Conservation (phyloP, 2,797 vertebrate genomes). For the Leptatherina wallacei region DNA sequence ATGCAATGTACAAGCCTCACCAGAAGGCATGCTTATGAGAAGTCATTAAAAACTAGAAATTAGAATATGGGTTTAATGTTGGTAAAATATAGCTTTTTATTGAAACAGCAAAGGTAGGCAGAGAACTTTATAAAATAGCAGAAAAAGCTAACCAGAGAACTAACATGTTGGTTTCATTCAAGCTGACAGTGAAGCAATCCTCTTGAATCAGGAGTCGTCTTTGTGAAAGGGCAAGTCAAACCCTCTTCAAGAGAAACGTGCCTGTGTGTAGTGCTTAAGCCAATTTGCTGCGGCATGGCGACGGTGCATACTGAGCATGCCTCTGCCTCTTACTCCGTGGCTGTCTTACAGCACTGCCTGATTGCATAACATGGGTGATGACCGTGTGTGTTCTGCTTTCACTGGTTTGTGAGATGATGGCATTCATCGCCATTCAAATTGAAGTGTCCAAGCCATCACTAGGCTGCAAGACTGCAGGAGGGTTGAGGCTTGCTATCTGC, state of each 20-base stretch:
- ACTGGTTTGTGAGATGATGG: slow-evolving; percentile 70
- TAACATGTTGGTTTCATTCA: slow-evolving; percentile 64
- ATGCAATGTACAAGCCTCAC: slow-evolving; percentile 26
- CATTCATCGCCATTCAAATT: slow-evolving; percentile 65
- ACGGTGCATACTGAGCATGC: slow-evolving; percentile 78
- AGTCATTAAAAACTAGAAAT: neutral
- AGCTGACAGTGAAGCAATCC: slow-evolving; percentile 63
- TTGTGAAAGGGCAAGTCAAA: slow-evolving; percentile 75
- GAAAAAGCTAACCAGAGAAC: slow-evolving; percentile 41
- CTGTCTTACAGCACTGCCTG: slow-evolving; percentile 76
- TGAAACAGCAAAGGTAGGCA: neutral
- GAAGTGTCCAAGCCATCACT: slow-evolving; percentile 49
- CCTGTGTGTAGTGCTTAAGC: slow-evolving; percentile 75
- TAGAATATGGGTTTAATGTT: neutral
- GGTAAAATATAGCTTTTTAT: rapidly evolving
- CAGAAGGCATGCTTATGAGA: slow-evolving; percentile 15
- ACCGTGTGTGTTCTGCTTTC: slow-evolving; percentile 73
- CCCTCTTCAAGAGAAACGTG: slow-evolving; percentile 72
- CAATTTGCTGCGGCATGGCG: slow-evolving; percentile 81
- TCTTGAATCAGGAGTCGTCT: slow-evolving; percentile 64
- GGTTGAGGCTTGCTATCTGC: slow-evolving; percentile 54
- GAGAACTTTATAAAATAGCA: slow-evolving; percentile 9
- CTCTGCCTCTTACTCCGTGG: slow-evolving; percentile 66
- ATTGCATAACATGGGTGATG: slow-evolving; percentile 81
- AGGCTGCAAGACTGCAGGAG: slow-evolving; percentile 49